A percentile compares a stretch with the other conserved stretches of the same genome.
Conservation (phyloP, 2,888 invertebrate species). For the Caenorhabditis plicata region DNA sequence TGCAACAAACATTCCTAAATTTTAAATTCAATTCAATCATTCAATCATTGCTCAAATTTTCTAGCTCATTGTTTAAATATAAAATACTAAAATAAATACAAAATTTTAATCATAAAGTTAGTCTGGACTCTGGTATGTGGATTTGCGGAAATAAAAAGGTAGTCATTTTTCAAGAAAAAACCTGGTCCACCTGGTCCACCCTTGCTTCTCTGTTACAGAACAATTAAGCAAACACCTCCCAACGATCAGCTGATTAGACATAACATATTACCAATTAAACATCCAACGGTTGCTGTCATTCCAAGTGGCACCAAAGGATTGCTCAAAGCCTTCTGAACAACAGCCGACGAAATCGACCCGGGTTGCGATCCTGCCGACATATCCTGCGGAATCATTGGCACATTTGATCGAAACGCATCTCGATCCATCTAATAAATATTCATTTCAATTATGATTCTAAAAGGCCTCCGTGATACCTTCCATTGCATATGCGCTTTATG, state of each 20-base stretch:
- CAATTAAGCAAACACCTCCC: too few relatives aligned
- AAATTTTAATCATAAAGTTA: too few relatives aligned
- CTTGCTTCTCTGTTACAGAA: too few relatives aligned
- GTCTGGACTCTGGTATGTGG: too few relatives aligned
- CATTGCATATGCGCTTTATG: conserved; percentile 52
- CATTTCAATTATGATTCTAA: background rate
- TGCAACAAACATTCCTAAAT: conserved; percentile 51
- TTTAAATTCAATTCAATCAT: too few relatives aligned
- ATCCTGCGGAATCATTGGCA: conserved; percentile 54
- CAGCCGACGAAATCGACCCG: conserved; percentile 16
- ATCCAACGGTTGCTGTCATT: conserved; percentile 53
- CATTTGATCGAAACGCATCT: conserved; percentile 26
- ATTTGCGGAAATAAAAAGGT: too few relatives aligned
- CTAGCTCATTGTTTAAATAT: too few relatives aligned
- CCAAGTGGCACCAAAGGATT: conserved; percentile 59
- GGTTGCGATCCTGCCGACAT: conserved; percentile 36
- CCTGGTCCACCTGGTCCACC: too few relatives aligned
- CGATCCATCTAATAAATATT: conserved; percentile 33
- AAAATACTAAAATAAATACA: too few relatives aligned
- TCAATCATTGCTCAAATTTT: conserved; percentile 1
- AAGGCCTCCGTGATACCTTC: conserved; percentile 23
- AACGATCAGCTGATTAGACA: too few relatives aligned
- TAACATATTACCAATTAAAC: conserved; percentile 51
- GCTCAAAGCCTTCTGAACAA: conserved; percentile 42
- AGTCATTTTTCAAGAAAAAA: too few relatives aligned